Conservation (phyloP, 1,140 invertebrate species). For the Epicauta chinensis region DNA sequence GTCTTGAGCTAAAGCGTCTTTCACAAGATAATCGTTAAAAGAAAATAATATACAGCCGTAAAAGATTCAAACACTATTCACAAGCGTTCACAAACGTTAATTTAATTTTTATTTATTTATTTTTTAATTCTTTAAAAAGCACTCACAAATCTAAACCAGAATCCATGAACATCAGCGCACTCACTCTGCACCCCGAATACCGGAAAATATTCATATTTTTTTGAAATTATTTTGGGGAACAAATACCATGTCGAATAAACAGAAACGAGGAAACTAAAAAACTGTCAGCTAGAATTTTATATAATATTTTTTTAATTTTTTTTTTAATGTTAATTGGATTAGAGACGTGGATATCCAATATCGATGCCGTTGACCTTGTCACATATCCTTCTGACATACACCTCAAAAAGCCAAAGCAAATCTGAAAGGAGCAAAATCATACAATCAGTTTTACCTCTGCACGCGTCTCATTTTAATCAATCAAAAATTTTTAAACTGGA, state of each 20-base stretch:
- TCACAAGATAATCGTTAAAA: slow-evolving; percentile 23
- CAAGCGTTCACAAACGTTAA: slow-evolving; percentile 22
- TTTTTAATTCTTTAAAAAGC: slow-evolving; percentile 25
- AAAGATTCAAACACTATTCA: slow-evolving; percentile 23
- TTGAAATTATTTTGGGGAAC: slow-evolving; percentile 11
- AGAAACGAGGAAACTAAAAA: slow-evolving; percentile 10
- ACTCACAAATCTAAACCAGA: slow-evolving; percentile 23
- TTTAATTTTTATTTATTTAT: too few species aligned
- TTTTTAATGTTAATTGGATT: too few species aligned
- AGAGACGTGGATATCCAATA: slow-evolving; percentile 23
- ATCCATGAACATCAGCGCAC: slow-evolving; percentile 21
- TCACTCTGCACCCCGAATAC: slow-evolving; percentile 27
- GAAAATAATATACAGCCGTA: too few species aligned
- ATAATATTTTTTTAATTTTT: slow-evolving; percentile 23
- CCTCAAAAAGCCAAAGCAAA: slow-evolving; percentile 30
- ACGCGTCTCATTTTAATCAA: not conserved
- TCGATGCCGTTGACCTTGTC: slow-evolving; percentile 34
- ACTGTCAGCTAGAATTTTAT: slow-evolving; percentile 15
- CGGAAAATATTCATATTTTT: slow-evolving; percentile 14
- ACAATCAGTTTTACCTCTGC: slow-evolving; percentile 3
- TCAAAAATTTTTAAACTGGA: not conserved
- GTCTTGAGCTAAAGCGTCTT: slow-evolving; percentile 30
- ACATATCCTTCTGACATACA: slow-evolving; percentile 23
- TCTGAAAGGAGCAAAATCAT: slow-evolving; percentile 24
- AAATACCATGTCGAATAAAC: slow-evolving; percentile 25